Evolutionary conservation across 2,888 invertebrate species (phyloP).

Genomic region (Agrochola circellaris): DNA sequence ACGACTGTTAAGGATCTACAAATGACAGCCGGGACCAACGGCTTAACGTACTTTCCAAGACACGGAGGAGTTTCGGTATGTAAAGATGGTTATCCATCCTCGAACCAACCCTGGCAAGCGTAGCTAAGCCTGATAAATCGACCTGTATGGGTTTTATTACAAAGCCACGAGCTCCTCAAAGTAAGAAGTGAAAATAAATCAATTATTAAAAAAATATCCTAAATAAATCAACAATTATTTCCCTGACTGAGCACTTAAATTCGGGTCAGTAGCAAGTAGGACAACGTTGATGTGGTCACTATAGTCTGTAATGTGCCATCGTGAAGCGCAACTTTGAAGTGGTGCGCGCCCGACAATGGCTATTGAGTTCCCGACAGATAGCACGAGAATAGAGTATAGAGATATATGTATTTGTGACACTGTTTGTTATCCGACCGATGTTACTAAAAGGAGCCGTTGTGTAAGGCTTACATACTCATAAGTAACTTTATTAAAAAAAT

Average conservation of each 20-base stretch:
- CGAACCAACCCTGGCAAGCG: too few species aligned
- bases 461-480: not conserved
- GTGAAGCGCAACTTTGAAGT: conserved; percentile 62
- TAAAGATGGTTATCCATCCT: too few species aligned
- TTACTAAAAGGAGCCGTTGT: not conserved
- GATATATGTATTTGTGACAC: conserved; percentile 7
- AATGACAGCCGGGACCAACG: too few species aligned
- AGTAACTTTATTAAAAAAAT: too few species aligned
- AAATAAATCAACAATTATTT: not conserved
- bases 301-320: conserved; percentile 12
- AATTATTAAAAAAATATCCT: too few species aligned
- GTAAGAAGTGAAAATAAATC: too few species aligned
- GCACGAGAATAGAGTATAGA: conserved; percentile 29
- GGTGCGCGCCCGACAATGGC: conserved; percentile 63
- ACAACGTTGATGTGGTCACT: conserved; percentile 45
- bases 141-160: too few species aligned
- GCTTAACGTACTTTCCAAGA: too few species aligned
- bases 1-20: too few species aligned
- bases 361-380: conserved; percentile 60
- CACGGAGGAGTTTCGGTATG: too few species aligned
- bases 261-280: conserved; percentile 48
- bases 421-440: conserved; percentile 23
- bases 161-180: too few species aligned
- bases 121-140: too few species aligned
- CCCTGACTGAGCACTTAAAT: conserved; percentile 11